Evolutionary conservation across 2,113 vertebrate species (phyloP).

Genomic region (Thermophis baileyi): DNA sequence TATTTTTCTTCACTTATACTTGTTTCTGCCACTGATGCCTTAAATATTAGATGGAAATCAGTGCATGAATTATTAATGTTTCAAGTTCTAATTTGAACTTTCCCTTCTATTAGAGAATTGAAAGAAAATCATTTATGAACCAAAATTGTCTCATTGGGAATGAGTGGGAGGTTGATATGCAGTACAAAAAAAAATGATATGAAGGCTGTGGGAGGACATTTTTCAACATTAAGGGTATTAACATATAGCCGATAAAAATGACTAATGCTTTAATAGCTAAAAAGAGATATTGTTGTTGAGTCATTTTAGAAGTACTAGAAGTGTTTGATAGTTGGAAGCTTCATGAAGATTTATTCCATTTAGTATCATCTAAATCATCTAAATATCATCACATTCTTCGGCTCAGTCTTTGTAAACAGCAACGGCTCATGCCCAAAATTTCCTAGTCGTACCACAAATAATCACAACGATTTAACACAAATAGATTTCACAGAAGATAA

Average conservation of each 20-base stretch:
- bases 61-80: slow-evolving; percentile 33
- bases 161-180: slow-evolving; percentile 21
- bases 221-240: slow-evolving; percentile 38
- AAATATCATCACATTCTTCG: too few relatives aligned
- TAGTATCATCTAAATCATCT: background rate
- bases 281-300: slow-evolving; percentile 36
- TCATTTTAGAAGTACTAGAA: slow-evolving; percentile 31
- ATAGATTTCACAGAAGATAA: too few relatives aligned
- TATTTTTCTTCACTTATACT: background rate
- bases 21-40: slow-evolving; percentile 4
- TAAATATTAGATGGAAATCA: slow-evolving; percentile 1
- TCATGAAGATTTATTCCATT: background rate
- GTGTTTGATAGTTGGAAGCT: background rate
- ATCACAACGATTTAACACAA: too few relatives aligned
- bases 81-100: slow-evolving; percentile 34
- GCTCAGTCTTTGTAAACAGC: too few relatives aligned
- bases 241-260: slow-evolving; percentile 33
- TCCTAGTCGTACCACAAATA: too few relatives aligned
- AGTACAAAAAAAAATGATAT: slow-evolving; percentile 2
- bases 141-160: slow-evolving; percentile 27
- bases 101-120: slow-evolving; percentile 8
- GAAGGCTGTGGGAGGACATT: slow-evolving; percentile 9
- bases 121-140: slow-evolving; percentile 1
- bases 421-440: too few relatives aligned
- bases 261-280: slow-evolving; percentile 38